Percentiles rank a stretch among this genome's conserved stretches.
These are phyloP conservation scores for Notothenia rossii DNA, from an alignment of 2,113 vertebrate species.

Conservation along the genomic window DNA sequence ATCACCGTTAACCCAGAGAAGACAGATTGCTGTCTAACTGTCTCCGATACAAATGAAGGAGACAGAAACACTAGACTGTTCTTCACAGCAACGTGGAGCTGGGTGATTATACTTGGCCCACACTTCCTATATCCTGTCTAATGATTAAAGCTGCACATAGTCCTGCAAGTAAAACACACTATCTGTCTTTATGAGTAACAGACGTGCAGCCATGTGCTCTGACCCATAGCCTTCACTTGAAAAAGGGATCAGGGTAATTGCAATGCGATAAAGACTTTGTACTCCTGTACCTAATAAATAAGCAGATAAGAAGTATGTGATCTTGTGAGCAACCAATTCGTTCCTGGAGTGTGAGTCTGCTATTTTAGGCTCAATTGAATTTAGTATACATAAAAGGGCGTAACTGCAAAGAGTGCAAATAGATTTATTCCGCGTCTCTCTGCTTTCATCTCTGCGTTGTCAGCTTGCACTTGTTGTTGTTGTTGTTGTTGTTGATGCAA, in stretches of 20 bases:
- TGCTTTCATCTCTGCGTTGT: neutral
- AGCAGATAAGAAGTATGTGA: neutral
- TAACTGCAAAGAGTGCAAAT: neutral
- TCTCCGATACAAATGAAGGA: neutral
- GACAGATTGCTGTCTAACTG: neutral
- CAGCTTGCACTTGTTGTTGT: neutral
- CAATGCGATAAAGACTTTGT: constrained; percentile 1
- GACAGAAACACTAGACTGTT: neutral
- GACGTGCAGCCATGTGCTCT: neutral
- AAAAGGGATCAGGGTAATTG: neutral
- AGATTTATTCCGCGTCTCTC: neutral
- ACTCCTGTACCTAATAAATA: neutral
- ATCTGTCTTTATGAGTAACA: neutral
- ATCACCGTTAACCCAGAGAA: neutral
- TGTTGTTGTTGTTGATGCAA: neutral
- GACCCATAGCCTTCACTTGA: neutral
- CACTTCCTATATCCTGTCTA: neutral
- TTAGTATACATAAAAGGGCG: neutral
- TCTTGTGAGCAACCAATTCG: neutral
- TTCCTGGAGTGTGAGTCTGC: neutral
- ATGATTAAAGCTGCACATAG: neutral
- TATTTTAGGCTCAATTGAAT: constrained; percentile 11
- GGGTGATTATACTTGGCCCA: neutral
- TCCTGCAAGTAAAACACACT: neutral
- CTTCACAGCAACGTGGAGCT: neutral